Evolutionary conservation across 1,140 invertebrate genomes (phyloP), one percentile per base, ranked within the genome.

Genomic region (Caerostris extrusa): DNA sequence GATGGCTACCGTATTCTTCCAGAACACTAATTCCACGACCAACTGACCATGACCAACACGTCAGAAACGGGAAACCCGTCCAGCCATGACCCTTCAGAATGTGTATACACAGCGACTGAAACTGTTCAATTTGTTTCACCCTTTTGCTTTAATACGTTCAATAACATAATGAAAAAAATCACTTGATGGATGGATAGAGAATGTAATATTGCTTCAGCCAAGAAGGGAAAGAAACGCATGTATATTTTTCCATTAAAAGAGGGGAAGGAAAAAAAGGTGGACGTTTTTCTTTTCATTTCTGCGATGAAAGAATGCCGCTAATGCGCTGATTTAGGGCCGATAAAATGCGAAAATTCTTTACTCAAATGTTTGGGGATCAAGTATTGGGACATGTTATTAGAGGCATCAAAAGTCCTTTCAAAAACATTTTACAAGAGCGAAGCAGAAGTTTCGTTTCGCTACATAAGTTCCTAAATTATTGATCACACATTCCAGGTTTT

Each of bases 91-190:
- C 61, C 17, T 34, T 19, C 50, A 77, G 50, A 53, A 77, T 53
- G 71, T 34, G n/a, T 55, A 83, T 8, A 87, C 53, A 87, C 60
- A 64, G 34, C 60, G 85, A 87, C 64, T 89, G 87, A 71, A 69
- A 89, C 87, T 89, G 87, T 71, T 89, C 87, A 89, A 89, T 89
- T 89, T 89, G 87, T 89, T 89, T 89, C 87, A 69, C 64, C 17
- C 60, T 64, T 34, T 55, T 57, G 64, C 64, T 89, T 71, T 69
- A 89, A 53, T 64, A 71, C 56, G 61, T 19, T 77, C 10, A 53
- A 53, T 50, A 77, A 71, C 5, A 88, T 56, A 88, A 69, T 56
- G 58, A 57, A 57, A 56, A 86, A 5, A 60, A 61, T 14, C 14
- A 60, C 34, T 71, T 89, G 87, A 89, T 89, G 58, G 87, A 89